Base-by-base conservation (phyloP, 2,797 vertebrate species). In the Labroides dimidiatus region DNA sequence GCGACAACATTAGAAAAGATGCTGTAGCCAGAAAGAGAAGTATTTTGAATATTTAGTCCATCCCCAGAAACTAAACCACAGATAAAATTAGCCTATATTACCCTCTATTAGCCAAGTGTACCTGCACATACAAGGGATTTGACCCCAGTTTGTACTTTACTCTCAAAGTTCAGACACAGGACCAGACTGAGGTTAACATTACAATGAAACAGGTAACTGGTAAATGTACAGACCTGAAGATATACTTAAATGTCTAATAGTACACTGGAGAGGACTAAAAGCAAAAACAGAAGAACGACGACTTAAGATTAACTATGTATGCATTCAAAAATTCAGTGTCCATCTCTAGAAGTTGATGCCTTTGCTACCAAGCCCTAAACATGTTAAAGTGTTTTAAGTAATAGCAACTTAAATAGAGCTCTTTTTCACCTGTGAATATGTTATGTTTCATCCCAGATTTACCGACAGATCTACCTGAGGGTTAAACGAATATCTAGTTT, bases 401-500 rank as follows among this genome's bases (percentile, higher is more conserved):
- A n/a, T n/a, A n/a, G 20, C 23, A 17, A 43, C 15, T 33, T 20
- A 62, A 12, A 57, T 20, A 45, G 12, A 52, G 27, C 58, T 24
- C 47, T 43, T 6, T 17, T 5, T 68, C 20, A 33, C 41, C 63
- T 48, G 8, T 61, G n/a, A 24, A 41, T 36, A 36, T 36, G 24
- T 65, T 73, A 39, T 50, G 24, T 65, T 30, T 64, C 36, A 44
- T 15, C 41, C 19, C 30, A 65, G 48, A 78, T 73, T 67, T 73
- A 64, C 55, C 64, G 68, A 69, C 69, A 79, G 72, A 88, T 81
- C 69, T 62, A 70, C 44, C 50, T 48, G 45, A 51, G 69, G 80
- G 70, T 82, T 58, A 81, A 81, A 90, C 75, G 51, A 75, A 86
- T 75, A 81, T 79, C 60, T 71, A 7, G 21, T 78, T 86, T 74